Evolutionary conservation across 2,113 vertebrate species (phyloP).

Genomic region (Barnardius zonarius): DNA sequence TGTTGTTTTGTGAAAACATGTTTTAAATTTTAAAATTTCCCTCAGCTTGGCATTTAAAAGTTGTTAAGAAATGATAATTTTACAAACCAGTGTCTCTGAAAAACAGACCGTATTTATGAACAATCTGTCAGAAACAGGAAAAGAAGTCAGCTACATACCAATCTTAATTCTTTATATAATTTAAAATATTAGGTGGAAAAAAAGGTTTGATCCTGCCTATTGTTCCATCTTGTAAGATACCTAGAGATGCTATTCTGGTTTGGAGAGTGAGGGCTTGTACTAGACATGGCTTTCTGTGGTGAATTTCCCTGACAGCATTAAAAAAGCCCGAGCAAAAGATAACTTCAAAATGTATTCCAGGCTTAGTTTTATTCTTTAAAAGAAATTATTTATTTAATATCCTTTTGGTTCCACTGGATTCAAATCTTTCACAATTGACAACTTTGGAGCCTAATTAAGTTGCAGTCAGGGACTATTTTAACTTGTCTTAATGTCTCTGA

Average conservation of each 20-base stretch:
- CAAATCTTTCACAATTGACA: conserved; percentile 15
- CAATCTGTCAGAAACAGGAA: background rate
- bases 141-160: background rate
- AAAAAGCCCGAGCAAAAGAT: background rate
- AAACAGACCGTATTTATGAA: background rate
- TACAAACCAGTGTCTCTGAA: background rate
- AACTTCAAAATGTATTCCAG: background rate
- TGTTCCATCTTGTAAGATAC: background rate
- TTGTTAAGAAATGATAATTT: background rate
- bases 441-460: conserved; percentile 34
- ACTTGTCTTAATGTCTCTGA: conserved; percentile 51
- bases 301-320: background rate
- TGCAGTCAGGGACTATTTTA: conserved; percentile 41
- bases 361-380: background rate
- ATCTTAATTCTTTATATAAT: background rate
- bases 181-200: background rate
- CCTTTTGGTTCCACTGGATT: conserved; percentile 25
- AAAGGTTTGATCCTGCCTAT: background rate
- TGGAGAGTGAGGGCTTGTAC: background rate
- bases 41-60: background rate
- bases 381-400: conserved; percentile 40
- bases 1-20: background rate
- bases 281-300: background rate
- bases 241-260: background rate
- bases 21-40: background rate